A percentile compares a stretch with the other conserved stretches of the same genome.
phyloP scores from a whole-genome alignment of 2,797 vertebrate genomes.

The Lerista edwardsae region DNA sequence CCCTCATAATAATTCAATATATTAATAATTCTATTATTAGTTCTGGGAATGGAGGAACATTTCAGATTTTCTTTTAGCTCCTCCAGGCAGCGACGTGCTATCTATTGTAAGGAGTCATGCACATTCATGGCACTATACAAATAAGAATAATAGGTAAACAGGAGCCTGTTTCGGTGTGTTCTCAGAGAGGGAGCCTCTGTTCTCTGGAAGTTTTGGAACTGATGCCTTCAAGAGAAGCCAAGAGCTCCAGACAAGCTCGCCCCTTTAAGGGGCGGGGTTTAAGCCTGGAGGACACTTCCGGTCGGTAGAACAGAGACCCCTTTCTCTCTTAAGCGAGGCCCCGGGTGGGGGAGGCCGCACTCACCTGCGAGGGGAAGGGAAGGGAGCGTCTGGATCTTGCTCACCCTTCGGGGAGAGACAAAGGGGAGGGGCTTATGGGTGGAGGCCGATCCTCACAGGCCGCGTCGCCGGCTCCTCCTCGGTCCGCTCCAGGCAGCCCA shows the following conservation, averaged over 20 bases:
- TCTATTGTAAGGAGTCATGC: too few relatives aligned
- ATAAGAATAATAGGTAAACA: too few relatives aligned
- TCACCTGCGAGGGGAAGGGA: constrained; percentile 4
- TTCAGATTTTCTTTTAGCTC: too few relatives aligned
- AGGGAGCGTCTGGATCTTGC: not conserved
- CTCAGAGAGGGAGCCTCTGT: not conserved
- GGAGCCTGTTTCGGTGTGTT: not conserved
- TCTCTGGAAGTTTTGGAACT: too few relatives aligned
- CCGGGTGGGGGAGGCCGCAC: not conserved
- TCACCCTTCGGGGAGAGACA: not conserved
- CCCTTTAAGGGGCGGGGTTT: constrained; percentile 9
- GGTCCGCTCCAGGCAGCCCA: constrained; percentile 15
- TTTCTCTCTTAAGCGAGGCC: not conserved
- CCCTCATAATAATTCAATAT: too few relatives aligned
- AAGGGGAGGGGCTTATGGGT: not conserved
- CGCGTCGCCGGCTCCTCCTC: constrained; percentile 3
- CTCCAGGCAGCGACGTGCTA: too few relatives aligned
- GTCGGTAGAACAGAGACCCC: not conserved
- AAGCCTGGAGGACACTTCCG: not conserved
- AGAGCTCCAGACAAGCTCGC: too few relatives aligned
- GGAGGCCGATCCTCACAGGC: not conserved
- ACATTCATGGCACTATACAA: not conserved
- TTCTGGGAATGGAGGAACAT: not conserved
- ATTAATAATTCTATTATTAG: not conserved
- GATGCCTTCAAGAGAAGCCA: not conserved